Evolutionary conservation across 2,888 invertebrate species (phyloP).

Genomic region (Arenicola marina): DNA sequence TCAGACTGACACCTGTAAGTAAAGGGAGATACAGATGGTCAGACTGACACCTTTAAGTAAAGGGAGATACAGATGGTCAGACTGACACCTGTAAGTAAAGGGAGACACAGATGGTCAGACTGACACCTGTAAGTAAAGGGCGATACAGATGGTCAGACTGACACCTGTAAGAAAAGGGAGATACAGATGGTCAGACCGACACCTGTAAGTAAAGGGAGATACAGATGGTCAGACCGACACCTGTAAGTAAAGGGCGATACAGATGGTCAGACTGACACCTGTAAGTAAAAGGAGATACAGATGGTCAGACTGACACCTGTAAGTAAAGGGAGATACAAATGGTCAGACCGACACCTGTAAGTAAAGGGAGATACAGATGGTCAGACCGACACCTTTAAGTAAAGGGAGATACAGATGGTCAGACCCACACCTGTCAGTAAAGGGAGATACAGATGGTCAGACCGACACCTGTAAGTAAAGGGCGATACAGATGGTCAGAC

Average conservation of each 20-base stretch:
- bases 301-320: too few relatives aligned
- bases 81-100: too few relatives aligned
- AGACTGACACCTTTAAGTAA: conserved; percentile 38
- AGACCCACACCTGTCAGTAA: conserved; percentile 38
- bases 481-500: conserved; percentile 43
- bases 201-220: conserved; percentile 28
- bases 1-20: conserved; percentile 40
- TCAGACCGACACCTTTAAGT: too few relatives aligned
- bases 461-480: too few relatives aligned
- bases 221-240: too few relatives aligned
- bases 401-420: conserved; percentile 44
- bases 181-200: conserved; percentile 42
- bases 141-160: too few relatives aligned
- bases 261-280: conserved; percentile 42
- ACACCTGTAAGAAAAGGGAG: conserved; percentile 43
- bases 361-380: neutral
- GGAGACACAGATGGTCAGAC: conserved; percentile 43
- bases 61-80: too few relatives aligned
- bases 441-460: too few relatives aligned
- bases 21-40: conserved; percentile 36
- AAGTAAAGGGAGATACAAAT: conserved; percentile 45
- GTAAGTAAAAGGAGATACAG: neutral
- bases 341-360: conserved; percentile 41
- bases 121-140: conserved; percentile 33
- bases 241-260: conserved; percentile 48